phyloP scores from a whole-genome alignment of 2,888 invertebrate species.

The Andrena trimmerana region DNA sequence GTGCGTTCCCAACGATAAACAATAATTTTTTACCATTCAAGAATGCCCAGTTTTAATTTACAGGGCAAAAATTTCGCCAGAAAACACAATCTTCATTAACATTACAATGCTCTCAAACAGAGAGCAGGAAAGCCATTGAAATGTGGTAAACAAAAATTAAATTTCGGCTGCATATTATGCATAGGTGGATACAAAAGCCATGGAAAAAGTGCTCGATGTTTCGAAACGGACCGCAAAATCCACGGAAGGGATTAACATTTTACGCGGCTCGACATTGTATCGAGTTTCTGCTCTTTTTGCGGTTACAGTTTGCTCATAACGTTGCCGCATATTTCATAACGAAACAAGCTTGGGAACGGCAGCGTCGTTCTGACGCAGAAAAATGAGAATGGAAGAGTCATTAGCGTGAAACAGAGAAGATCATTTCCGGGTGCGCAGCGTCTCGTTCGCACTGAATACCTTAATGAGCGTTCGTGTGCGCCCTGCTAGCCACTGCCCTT shows the following conservation, averaged over 20 bases:
- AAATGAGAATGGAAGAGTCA: conserved; percentile 61
- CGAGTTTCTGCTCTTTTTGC: conserved; percentile 28
- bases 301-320: conserved; percentile 28
- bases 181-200: neutral
- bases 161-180: no score
- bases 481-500: neutral
- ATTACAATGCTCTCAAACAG: no score
- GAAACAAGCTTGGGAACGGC: conserved; percentile 43
- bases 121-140: no score
- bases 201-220: neutral
- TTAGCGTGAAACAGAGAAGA: conserved; percentile 57
- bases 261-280: conserved; percentile 20
- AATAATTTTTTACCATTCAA: no score
- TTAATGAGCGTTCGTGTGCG: conserved; percentile 23
- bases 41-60: no score
- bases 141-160: neutral
- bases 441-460: conserved; percentile 5
- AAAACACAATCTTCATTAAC: no score
- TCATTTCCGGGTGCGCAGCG: conserved; percentile 46
- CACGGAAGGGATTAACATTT: conserved; percentile 15
- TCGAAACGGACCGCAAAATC: neutral
- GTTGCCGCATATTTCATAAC: conserved; percentile 45
- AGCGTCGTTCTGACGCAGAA: conserved; percentile 36
- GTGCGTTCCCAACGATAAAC: no score
- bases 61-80: no score